Base-by-base conservation (phyloP, 2,113 vertebrate species). In the Heloderma charlesbogerti region DNA sequence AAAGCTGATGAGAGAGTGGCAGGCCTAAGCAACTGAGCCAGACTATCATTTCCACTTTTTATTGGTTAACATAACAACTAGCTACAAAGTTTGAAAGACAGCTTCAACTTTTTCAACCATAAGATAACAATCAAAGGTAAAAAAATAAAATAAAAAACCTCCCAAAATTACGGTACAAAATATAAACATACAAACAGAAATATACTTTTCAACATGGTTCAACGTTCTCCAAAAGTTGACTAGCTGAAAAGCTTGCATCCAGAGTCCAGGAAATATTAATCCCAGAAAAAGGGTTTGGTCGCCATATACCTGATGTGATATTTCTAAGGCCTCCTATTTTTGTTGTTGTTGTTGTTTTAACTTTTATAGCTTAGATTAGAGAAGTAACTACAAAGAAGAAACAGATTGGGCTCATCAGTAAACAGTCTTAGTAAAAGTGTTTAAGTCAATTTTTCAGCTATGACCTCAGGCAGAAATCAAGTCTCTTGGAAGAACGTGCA, bases 371-470 rank as follows among this genome's bases (percentile, higher is more conserved):
- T 89, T n/a, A 84, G 8, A 37, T 27, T 88, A 84, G 25, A 93
- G 5, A 2, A 90, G 22, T 34, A 74, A 90, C 78, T 87, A 88
- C 60, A 22, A 93, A 72, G 43, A 89, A 93, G 37, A 88, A 93
- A 92, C 6, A n/a, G 37, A 45, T 0, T 0, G 13, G 37, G 75
- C 6, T 18, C 75, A 9, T 82, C 75, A 67, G 29, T 51, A 89
- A 69, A 77, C n/a, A 57, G 12, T 43, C 83, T 78, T 92, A 83
- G 12, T 63, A 86, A 80, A 93, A 90, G 3, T n/a, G 29, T 25
- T 6, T 2, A n/a, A 5, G 0, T 6, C 75, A 43, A 89, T 16
- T 88, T 63, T 89, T 63, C 0, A 82, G 3, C 6, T 90, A 43
- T 90, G 82, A 88, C 63, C 34, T 87, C 45, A 34, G 10, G n/a